Percentiles rank a stretch among this genome's conserved stretches.
Evolutionary conservation across 2,888 invertebrate species (phyloP).

Genomic region (Hyles lineata): DNA sequence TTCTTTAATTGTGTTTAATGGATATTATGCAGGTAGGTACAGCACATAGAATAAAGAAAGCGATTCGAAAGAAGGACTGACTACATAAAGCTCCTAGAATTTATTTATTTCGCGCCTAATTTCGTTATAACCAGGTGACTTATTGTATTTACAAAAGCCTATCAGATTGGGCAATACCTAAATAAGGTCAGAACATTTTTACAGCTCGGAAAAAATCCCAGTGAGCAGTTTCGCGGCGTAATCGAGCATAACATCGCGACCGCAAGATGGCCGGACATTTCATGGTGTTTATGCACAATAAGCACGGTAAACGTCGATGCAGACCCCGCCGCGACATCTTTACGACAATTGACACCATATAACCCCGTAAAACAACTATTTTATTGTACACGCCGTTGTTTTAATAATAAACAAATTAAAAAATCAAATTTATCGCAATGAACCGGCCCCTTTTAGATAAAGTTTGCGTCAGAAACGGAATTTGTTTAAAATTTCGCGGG

Average conservation of each 20-base stretch:
- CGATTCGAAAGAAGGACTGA: too few species aligned
- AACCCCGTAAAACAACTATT: slow-evolving; percentile 71
- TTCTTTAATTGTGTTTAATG: background rate
- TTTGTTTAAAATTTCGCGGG: background rate
- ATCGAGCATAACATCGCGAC: slow-evolving; percentile 65
- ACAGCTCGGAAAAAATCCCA: slow-evolving; percentile 54
- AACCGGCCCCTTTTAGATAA: slow-evolving; percentile 66
- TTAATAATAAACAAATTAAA: slow-evolving; percentile 78
- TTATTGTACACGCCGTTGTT: slow-evolving; percentile 78
- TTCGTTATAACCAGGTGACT: too few species aligned
- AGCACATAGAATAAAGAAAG: too few species aligned
- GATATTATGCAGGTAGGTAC: too few species aligned
- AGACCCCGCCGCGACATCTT: slow-evolving; percentile 70
- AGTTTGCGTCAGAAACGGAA: slow-evolving; percentile 50
- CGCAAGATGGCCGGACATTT: slow-evolving; percentile 58
- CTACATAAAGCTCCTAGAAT: background rate
- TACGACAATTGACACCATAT: slow-evolving; percentile 68
- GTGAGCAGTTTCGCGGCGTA: slow-evolving; percentile 59
- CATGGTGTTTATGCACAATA: slow-evolving; percentile 64
- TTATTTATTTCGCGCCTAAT: too few species aligned
- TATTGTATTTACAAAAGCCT: background rate
- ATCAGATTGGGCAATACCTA: slow-evolving; percentile 1
- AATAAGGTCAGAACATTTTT: slow-evolving; percentile 32
- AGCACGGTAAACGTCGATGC: slow-evolving; percentile 67
- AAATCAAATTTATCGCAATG: slow-evolving; percentile 76